Base-by-base conservation (phyloP, 2,888 invertebrate genomes). In the Drosophila sordidapex region DNA sequence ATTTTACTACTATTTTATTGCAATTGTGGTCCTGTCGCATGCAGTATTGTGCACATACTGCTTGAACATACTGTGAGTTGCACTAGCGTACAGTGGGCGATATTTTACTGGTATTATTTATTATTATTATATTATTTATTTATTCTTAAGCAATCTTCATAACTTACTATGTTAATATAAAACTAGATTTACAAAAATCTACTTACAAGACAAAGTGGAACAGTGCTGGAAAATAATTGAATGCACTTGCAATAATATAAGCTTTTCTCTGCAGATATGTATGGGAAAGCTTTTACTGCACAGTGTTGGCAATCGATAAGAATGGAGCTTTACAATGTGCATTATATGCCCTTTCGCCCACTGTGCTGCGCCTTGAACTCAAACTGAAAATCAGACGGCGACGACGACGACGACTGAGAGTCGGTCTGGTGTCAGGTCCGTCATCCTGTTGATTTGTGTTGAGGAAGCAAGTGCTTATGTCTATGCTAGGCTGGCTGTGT, bases 381-480 rank as follows among this genome's bases (percentile, higher is more conserved):
- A 4, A 31, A 36, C 54, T 36, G 54, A 11, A 36, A 54, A 18
- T 8, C 8, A 10, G 38, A n/a, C 27, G 7, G 62, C n/a, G 69
- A 29, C 56, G 33, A 59, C n/a, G 69, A 29, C 56, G 33, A 59
- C 25, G 65, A 33, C 48, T 38, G 59, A 48, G 56, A 43, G 56
- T 59, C 46, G 64, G 67, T 46, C 62, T 68, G 70, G 82, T 84
- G 85, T 87, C 83, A 87, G 87, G 74, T 85, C 83, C 79, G 83
- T 87, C 85, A 85, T 85, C 79, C 85, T 83, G 76, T 71, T 84
- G 83, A 84, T 84, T 84, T 84, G 87, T 85, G 86, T 85, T 87
- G 83, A 87, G 84, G 88, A 87, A 87, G 83, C 86, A 85, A 85
- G 84, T 85, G 87, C 87, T 84, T 83, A 79, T 79, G 84, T 74